These are phyloP conservation scores for Nomia melanderi DNA, from an alignment of 1,140 invertebrate genomes.

Conservation along the genomic window DNA sequence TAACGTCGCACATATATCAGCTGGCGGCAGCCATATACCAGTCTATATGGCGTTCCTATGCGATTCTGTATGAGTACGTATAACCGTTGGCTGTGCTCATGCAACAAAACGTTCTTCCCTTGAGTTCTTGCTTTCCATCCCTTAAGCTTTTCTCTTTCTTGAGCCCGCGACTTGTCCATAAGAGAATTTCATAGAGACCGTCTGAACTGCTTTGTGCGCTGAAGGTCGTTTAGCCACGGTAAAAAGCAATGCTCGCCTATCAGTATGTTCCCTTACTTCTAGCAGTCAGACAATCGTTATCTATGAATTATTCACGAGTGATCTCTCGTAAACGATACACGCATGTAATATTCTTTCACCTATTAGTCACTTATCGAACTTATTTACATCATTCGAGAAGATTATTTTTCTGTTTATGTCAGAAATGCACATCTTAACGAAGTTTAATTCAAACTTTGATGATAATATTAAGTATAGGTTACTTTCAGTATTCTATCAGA, in stretches of 20 bases:
- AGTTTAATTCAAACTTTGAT: too few relatives aligned
- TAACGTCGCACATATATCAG: constrained; percentile 70
- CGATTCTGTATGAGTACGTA: constrained; percentile 51
- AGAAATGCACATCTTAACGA: neutral
- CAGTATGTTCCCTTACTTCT: constrained; percentile 12
- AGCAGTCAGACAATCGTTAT: constrained; percentile 18
- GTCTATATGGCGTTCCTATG: constrained; percentile 65
- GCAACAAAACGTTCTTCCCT: constrained; percentile 45
- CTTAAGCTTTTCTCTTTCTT: neutral
- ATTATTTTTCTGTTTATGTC: too few relatives aligned
- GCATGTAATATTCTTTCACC: neutral
- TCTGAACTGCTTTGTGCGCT: constrained; percentile 8
- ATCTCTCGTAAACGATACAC: neutral
- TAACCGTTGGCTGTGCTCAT: constrained; percentile 50
- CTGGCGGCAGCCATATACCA: constrained; percentile 66
- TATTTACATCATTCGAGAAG: too few relatives aligned
- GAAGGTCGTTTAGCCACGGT: constrained; percentile 18
- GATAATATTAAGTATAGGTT: too few relatives aligned
- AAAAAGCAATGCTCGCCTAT: constrained; percentile 26
- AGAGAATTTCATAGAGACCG: constrained; percentile 30
- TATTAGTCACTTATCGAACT: neutral
- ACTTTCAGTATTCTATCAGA: too few relatives aligned
- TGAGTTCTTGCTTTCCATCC: neutral
- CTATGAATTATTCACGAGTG: neutral
- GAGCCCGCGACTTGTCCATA: constrained; percentile 1